Evolutionary conservation across 2,113 vertebrate species (phyloP).

Genomic region (Sinocyclocheilus rhinocerous): DNA sequence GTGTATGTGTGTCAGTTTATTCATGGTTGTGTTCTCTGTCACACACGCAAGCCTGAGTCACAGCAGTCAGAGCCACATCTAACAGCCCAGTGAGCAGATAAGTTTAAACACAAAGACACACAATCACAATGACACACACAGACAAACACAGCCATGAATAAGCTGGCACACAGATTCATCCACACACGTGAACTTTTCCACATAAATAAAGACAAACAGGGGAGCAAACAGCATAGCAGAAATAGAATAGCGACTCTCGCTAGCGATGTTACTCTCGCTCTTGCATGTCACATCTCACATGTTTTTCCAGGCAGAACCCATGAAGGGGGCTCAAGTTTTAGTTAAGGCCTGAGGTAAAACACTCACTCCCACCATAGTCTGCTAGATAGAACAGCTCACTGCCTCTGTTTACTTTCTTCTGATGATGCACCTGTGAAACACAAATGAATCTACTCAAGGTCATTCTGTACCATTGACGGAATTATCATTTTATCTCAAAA

Average conservation of each 20-base stretch:
- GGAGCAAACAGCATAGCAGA: not conserved
- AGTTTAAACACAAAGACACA: not conserved
- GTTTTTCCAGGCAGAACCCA: not conserved
- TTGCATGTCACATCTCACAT: not conserved
- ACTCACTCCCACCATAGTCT: not conserved
- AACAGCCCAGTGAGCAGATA: constrained; percentile 6
- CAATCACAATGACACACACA: not conserved
- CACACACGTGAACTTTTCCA: not conserved
- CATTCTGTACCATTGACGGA: not conserved
- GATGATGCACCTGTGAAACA: not conserved
- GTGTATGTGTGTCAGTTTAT: not conserved
- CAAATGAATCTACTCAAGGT: not conserved
- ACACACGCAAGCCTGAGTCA: not conserved
- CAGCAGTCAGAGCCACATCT: constrained; percentile 10
- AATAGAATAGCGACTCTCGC: not conserved
- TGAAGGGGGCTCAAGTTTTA: not conserved
- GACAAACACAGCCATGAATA: not conserved
- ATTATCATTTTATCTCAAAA: not conserved
- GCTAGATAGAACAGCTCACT: not conserved
- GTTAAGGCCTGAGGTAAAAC: not conserved
- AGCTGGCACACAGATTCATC: not conserved
- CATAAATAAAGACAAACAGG: not conserved
- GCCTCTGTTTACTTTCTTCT: not conserved
- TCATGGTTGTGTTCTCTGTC: not conserved
- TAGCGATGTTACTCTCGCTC: not conserved